phyloP scores from a whole-genome alignment of 2,113 vertebrate species.

The Mixornis gularis region DNA sequence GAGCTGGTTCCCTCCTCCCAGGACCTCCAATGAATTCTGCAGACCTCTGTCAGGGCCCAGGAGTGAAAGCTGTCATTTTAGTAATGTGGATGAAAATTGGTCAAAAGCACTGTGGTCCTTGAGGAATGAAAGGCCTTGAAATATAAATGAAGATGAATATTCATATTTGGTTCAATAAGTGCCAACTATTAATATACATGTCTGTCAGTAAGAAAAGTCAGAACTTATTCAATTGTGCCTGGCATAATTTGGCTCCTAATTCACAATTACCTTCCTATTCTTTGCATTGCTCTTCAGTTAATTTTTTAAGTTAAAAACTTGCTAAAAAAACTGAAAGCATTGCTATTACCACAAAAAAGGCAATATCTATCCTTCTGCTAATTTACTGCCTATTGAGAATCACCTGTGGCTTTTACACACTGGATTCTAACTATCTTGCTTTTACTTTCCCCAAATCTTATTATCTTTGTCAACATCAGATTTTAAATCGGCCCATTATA shows the following conservation, averaged over 20 bases:
- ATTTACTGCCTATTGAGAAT: neutral
- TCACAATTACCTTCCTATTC: conserved; percentile 87
- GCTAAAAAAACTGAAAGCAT: neutral
- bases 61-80: conserved; percentile 97
- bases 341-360: neutral
- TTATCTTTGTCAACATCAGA: neutral
- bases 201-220: conserved; percentile 88
- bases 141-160: conserved; percentile 99
- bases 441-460: neutral
- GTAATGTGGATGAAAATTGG: conserved; percentile 95
- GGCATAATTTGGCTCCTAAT: conserved; percentile 86
- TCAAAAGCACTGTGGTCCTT: conserved; percentile 85
- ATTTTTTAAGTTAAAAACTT: conserved; percentile 10
- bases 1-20: conserved; percentile 79
- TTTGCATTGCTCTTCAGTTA: conserved; percentile 49
- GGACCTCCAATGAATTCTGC: conserved; percentile 89
- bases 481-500: neutral
- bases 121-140: conserved; percentile 94
- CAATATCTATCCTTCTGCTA: neutral
- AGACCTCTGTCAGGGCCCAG: conserved; percentile 97
- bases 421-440: neutral
- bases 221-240: conserved; percentile 76
- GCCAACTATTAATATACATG: conserved; percentile 99
- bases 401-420: conserved; percentile 34
- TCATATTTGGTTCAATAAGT: conserved; percentile 96